phyloP scores from a whole-genome alignment of 2,888 invertebrate species.

The Sicus ferrugineus region DNA sequence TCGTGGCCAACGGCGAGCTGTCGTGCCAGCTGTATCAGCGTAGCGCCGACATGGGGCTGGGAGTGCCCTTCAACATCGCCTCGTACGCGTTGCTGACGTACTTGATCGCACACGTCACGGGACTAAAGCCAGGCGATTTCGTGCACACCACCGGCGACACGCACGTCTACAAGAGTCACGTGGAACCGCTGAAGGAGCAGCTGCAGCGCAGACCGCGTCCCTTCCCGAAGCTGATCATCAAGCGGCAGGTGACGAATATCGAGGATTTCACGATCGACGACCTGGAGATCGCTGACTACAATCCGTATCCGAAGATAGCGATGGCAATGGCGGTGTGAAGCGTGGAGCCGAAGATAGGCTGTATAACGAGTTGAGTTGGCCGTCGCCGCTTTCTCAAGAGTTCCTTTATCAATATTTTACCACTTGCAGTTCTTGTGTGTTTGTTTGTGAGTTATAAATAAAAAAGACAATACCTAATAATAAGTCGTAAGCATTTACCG shows the following conservation, averaged over 20 bases:
- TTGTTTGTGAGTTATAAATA: too few species aligned
- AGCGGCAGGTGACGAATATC: conserved; percentile 76
- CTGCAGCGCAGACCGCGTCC: conserved; percentile 77
- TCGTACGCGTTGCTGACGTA: conserved; percentile 93
- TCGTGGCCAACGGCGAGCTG: conserved; percentile 82
- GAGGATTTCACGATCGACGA: conserved; percentile 89
- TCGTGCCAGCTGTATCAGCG: conserved; percentile 95
- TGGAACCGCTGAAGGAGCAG: conserved; percentile 83
- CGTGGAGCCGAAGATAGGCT: background rate
- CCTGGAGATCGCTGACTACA: conserved; percentile 83
- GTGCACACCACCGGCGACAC: conserved; percentile 95
- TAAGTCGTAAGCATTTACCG: too few species aligned
- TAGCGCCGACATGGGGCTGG: conserved; percentile 96
- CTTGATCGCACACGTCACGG: conserved; percentile 96
- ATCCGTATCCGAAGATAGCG: conserved; percentile 86
- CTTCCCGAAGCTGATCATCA: conserved; percentile 84
- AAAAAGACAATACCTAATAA: too few species aligned
- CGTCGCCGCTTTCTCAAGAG: too few species aligned
- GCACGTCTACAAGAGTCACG: conserved; percentile 92
- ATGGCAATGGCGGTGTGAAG: conserved; percentile 77
- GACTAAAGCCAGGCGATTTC: conserved; percentile 90
- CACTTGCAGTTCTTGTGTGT: too few species aligned
- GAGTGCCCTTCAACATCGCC: conserved; percentile 98
- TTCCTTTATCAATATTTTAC: too few species aligned
- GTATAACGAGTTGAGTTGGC: too few species aligned